Base-by-base conservation (phyloP, 2,888 invertebrate species). In the Seira sanloemensis region DNA sequence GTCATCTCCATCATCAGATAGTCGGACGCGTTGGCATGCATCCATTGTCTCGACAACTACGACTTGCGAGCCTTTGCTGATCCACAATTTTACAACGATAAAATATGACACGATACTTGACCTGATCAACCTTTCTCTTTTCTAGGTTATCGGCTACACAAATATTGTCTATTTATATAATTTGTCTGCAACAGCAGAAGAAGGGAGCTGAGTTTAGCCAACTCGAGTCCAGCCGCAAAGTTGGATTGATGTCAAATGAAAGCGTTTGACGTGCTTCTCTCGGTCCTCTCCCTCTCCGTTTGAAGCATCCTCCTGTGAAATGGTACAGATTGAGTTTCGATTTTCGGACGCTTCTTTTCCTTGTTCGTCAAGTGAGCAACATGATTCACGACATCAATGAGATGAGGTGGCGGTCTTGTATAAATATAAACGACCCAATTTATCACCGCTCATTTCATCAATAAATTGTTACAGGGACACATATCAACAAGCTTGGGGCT, bases 401-500 rank as follows among this genome's bases (percentile, higher is more conserved):
- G 12, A 21, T 23, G 71, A 23, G 71, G 76, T 67, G 66, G 50
- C 62, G 46, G 5, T 26, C 23, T 54, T 24, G 37, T 81, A 82
- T 82, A 82, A 82, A 82, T 72, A 72, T 25, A 68, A 58, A 71
- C 76, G 76, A 72, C 76, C 81, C 75, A 62, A 81, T 81, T 76
- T 65, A n/a, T 26, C 18, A n/a, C 72, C 77, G 19, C 37, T 71
- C 69, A 82, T 71, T 82, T 76, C 18, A 23, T 66, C 66, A 16
- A 37, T 37, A 12, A 37, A 37, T 4, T 37, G 37, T 4, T 37
- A n/a, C n/a, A n/a, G n/a, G n/a, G n/a, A n/a, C n/a, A n/a, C n/a
- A n/a, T n/a, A n/a, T n/a, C n/a, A n/a, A n/a, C n/a, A n/a, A n/a
- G n/a, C n/a, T n/a, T n/a, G n/a, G n/a, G n/a, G n/a, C n/a, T n/a